Percentiles rank a stretch among this genome's conserved stretches.
Evolutionary conservation across 2,113 vertebrate genomes (phyloP).

Genomic region (Pipra filicauda): DNA sequence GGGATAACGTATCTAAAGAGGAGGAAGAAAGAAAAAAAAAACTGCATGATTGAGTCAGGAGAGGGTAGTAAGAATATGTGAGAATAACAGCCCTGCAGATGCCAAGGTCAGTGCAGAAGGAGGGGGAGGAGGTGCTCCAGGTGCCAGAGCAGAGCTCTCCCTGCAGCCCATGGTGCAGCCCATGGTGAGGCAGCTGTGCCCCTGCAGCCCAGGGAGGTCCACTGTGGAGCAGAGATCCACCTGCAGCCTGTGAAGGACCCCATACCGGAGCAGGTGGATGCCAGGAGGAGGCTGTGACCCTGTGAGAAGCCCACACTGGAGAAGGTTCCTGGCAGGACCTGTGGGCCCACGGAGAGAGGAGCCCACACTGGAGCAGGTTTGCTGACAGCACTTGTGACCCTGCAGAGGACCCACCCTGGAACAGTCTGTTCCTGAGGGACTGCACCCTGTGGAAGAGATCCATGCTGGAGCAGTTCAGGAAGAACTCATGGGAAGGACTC

Average conservation of each 20-base stretch:
- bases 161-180: neutral
- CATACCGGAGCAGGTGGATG: fast-evolving
- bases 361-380: neutral
- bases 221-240: fast-evolving
- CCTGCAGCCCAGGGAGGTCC: neutral
- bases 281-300: neutral
- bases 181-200: neutral
- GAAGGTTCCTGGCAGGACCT: neutral
- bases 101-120: neutral
- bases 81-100: neutral
- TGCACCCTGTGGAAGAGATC: neutral
- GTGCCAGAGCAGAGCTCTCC: too few relatives aligned
- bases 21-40: too few relatives aligned
- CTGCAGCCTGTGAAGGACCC: neutral
- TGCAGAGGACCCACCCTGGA: fast-evolving
- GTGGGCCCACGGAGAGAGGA: neutral
- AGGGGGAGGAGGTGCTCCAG: neutral
- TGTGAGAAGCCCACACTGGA: neutral
- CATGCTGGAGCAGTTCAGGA: fast-evolving
- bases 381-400: neutral
- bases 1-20: neutral
- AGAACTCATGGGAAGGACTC: neutral
- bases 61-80: neutral
- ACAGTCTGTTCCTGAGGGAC: neutral
- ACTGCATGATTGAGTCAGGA: neutral